Base-by-base conservation (phyloP, 2,113 vertebrate species). In the Thalassarche chlororhynchos region DNA sequence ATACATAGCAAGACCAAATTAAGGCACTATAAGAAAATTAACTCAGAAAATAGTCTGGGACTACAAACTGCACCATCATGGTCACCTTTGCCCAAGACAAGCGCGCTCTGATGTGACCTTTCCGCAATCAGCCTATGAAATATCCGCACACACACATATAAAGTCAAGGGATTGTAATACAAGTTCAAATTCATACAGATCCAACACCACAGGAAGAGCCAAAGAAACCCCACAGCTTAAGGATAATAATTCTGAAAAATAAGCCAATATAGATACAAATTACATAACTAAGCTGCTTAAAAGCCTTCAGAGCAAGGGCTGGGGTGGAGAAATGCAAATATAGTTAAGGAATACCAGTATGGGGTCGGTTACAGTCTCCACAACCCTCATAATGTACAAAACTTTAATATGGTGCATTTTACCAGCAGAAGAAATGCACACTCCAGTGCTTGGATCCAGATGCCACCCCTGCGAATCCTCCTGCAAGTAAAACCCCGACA, bases 321-420 rank as follows among this genome's bases (percentile, higher is more conserved):
- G 20, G 40, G 10, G 32, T 69, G 38, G 8, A 46, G 20, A 83
- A 86, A 21, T 23, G 49, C 71, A 85, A 61, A 42, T 0, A 2
- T 46, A 44, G n/a, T 21, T 55, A 40, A 80, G 29, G 10, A 70
- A 69, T 17, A 52, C 8, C 44, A 44, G 32, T 10, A 25, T 3
- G 20, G 42, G 23, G 32, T n/a, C 11, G 61, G 28, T 51, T 29
- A 20, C 2, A 0, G 18, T 26, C n/a, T 55, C 82, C 23, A 42
- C 25, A 40, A 36, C 14, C 8, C 28, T 69, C 3, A 0, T 36
- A n/a, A 89, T 1, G 2, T 3, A n/a, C 38, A n/a, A 55, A 70
- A 42, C 19, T 9, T 70, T 17, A 40, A 49, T 17, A 14, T 6
- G 14, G 32, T 32, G 81, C 42, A 34, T 21, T 66, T 65, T 25